Percentiles rank a stretch among this genome's conserved stretches.
Evolutionary conservation across 2,113 vertebrate genomes (phyloP).

Genomic region (Peromyscus maniculatus): DNA sequence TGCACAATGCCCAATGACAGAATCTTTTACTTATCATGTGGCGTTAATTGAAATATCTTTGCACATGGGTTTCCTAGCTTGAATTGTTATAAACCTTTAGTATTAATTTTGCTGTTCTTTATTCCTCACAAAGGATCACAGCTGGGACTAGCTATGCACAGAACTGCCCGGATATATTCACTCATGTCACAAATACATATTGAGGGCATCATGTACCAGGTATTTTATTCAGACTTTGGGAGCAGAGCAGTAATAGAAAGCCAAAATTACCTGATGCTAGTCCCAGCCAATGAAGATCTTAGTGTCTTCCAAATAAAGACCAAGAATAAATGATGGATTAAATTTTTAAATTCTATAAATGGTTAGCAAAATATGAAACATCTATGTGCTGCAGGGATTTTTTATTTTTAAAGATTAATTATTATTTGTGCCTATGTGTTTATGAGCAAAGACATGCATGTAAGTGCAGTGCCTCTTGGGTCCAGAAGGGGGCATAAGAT

Average conservation of each 20-base stretch:
- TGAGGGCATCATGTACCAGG: fast-evolving
- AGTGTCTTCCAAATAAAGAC: not conserved
- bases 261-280: not conserved
- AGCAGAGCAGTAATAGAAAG: not conserved
- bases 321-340: not conserved
- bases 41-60: not conserved
- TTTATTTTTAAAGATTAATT: not conserved
- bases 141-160: not conserved
- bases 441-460: not conserved
- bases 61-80: not conserved
- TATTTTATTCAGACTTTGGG: not conserved
- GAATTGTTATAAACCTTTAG: not conserved
- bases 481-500: not conserved
- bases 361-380: too few species aligned
- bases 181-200: not conserved
- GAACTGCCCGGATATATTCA: not conserved
- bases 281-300: not conserved
- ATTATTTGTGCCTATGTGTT: not conserved
- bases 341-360: not conserved
- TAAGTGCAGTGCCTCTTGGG: not conserved
- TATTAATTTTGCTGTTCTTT: not conserved
- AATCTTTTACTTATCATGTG: not conserved
- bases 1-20: not conserved
- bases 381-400: not conserved
- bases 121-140: not conserved